Base-by-base conservation (phyloP, 2,888 invertebrate species). In the Andrena fulva region DNA sequence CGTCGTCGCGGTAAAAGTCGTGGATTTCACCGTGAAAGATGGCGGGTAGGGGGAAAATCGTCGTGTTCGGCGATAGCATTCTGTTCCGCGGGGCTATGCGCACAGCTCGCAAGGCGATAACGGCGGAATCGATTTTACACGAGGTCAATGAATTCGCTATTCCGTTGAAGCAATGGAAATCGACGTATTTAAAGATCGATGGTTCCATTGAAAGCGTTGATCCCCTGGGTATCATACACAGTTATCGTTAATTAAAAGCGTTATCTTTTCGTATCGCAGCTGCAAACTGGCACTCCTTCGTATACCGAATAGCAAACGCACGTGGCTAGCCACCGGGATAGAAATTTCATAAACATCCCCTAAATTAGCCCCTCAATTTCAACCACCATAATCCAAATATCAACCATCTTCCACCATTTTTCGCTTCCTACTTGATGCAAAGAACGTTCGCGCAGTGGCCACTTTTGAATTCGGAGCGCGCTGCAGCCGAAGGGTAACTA, bases 81-180 rank as follows among this genome's bases (percentile, higher is more conserved):
- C n/a, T 29, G 60, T 66, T 24, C 59, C 77, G 16, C 42, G 71
- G 60, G 67, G 27, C 48, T 75, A 67, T 50, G 59, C 59, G 54
- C 62, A 50, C 29, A 56, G 64, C 31, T 12, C 67, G 75, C 62
- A 67, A 69, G 60, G 68, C 71, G 78, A 86, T 84, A 86, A 82
- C 80, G 79, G 72, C 56, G 56, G 77, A 76, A 87, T 88, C 82
- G 86, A 88, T 88, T 88, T 85, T 74, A 72, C 86, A 42, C 74
- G 86, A 80, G 88, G 86, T 88, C 88, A 87, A 88, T 75, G 87
- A 82, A 88, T 87, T 77, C 78, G 54, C 75, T 16, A 77, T 73
- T 82, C 67, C 84, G 77, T 68, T 68, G 50, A 75, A 56, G 35
- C 60, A 10, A 24, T 69, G 63, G 68, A 72, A 84, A 78, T 64